Base-by-base conservation (phyloP, 2,888 invertebrate species). In the Thalpophila matura region DNA sequence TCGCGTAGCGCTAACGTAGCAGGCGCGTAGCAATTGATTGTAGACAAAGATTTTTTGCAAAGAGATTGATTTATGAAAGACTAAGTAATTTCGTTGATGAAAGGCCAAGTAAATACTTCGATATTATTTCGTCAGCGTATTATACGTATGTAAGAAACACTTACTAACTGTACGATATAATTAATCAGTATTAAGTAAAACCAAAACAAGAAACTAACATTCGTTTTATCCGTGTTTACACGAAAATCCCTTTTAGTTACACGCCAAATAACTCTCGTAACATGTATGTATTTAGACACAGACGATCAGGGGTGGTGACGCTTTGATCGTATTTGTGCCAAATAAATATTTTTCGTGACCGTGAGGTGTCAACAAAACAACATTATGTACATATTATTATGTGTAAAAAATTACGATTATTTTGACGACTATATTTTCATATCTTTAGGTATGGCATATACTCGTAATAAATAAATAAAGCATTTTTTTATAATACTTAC, bases 1-100 rank as follows among this genome's bases (percentile, higher is more conserved):
- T 35, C 75, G 80, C 64, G 78, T 77, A 77, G 70, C 74, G 12
- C n/a, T 35, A 6, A 4, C 40, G 71, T 71, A 63, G 54, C 54
- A 58, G 31, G 7, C 49, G 24, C 40, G 55, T 47, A 56, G 51
- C 33, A 20, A 43, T 51, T 45, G 12, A 50, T 38, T 33, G 18
- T 24, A 16, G 20, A 1, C 14, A 5, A 64, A 37, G 37, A 43
- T 49, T 22, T 40, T 43, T 47, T 47, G 29, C n/a, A 24, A 24
- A 42, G 5, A 22, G 7, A 40, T 45, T 26, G 12, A 33, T 24
- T 35, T 18, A 46, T 24, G 10, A 27, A 9, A 5, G 3, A 5
- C 2, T 12, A 29, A 20, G 9, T 27, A 18, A 33, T 22, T 40
- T 62, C 3, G 7, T 67, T 33, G 7, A 40, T 46, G 18, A 33